Evolutionary conservation across 2,113 vertebrate genomes (phyloP), one percentile per base, ranked within the genome.

Genomic region (Hyaena hyaena): DNA sequence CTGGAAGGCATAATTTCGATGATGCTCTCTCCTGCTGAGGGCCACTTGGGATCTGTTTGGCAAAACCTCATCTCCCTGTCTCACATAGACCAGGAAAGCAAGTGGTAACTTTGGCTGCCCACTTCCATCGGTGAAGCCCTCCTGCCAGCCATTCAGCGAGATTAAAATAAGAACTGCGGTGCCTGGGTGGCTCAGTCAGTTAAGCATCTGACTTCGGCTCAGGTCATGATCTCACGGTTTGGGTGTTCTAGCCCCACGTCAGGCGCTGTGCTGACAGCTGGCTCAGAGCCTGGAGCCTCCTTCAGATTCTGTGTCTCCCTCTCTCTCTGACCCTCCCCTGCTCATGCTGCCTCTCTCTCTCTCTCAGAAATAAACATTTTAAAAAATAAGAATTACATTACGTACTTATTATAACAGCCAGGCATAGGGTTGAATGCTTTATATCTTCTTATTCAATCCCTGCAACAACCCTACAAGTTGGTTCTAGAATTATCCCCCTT

Each of bases 401-500:
- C n/a, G 4, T 76, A 45, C n/a, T 73, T 83, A 48, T 14, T 88
- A 31, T 61, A 89, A 48, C 12, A 95, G 33, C 39, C 45, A 94
- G 65, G n/a, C 17, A 43, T 23, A 31, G 33, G 33, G 19, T 53
- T 43, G 26, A 84, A 61, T 23, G 43, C 17, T 82, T 88, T 93
- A 69, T 10, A 23, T 55, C 63, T 71, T 53, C 35, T 94, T 61
- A 88, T 55, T 68, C 90, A 90, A 93, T 76, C 23, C 14, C 14
- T 63, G 19, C 26, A 92, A 69, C 23, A 93, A 92, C 19, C 9
- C 28, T 83, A 33, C 1, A 58, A 50, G 33, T 71, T 71, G 39
- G 35, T 66, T 93, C 50, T 66, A 80, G 63, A 96, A 85, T 77
- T 74, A 83, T 45, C n/a, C 26, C 45, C 73, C 73, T 89, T 93